A percentile compares a stretch with the other conserved stretches of the same genome.
Conservation (phyloP, 2,797 vertebrate species). For the Enteromius treurensis region DNA sequence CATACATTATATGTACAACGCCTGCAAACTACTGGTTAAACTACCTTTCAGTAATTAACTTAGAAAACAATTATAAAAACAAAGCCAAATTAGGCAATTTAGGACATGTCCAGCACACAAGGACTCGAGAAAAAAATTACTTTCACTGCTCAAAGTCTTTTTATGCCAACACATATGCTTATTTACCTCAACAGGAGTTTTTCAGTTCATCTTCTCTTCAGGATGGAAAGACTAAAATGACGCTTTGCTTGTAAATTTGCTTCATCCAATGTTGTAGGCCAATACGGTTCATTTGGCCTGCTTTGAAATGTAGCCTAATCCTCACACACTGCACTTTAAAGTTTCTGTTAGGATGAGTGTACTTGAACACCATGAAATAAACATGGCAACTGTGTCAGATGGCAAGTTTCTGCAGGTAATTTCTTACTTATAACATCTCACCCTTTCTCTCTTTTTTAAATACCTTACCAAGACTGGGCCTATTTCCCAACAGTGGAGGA, state of each 20-base stretch:
- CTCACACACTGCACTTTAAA: neutral
- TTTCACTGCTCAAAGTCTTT: neutral
- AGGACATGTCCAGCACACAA: neutral
- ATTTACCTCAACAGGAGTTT: neutral
- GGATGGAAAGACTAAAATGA: neutral
- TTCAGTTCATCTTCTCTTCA: neutral
- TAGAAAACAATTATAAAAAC: neutral
- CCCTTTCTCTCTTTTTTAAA: slow-evolving; percentile 1
- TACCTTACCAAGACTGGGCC: neutral
- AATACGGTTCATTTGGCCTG: neutral
- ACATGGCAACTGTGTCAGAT: neutral
- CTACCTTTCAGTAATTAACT: neutral
- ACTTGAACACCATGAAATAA: neutral
- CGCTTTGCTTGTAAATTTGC: neutral
- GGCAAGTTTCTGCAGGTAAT: slow-evolving; percentile 38
- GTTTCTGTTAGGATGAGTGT: neutral
- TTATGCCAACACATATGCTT: neutral
- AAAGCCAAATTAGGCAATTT: neutral
- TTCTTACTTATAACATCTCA: neutral
- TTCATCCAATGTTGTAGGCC: neutral
- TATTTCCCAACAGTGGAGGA: neutral
- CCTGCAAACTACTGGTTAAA: neutral
- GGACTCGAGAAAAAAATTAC: neutral
- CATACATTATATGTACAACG: neutral
- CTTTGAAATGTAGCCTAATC: neutral